Evolutionary conservation across 2,113 vertebrate species (phyloP), one percentile per base, ranked within the genome.

Genomic region (Maylandia zebra): DNA sequence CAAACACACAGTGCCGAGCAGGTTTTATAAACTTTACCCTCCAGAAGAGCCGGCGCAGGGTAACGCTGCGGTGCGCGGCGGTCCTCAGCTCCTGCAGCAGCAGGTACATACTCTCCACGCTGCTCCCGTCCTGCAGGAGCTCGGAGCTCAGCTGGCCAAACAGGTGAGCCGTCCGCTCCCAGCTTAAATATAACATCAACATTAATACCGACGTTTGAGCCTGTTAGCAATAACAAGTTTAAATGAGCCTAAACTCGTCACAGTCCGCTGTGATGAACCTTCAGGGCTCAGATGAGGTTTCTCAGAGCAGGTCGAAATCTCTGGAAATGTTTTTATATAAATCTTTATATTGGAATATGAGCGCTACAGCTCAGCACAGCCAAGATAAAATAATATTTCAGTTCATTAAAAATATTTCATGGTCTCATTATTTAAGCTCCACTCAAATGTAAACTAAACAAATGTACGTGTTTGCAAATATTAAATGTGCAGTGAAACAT

Each of bases 31-130:
- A 1, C 8, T 92, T 94, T 89, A 97, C 96, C 93, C 92, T 96
- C 96, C 96, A 97, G 92, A 97, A 97, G 86, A 97, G 94, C 8
- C 86, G 85, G n/a, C 94, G 91, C 7, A 97, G 85, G 1, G 86
- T n/a, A 8, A 89, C 6, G 61, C 87, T 86, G 3, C 93, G 89
- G 5, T 92, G 94, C 1, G 96, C 94, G 0, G 95, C 94, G 0
- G 93, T 95, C 6, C 86, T 89, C 45, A 97, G 93, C 90, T 97
- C 96, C 92, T 96, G 96, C 81, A 97, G 87, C 61, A 97, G 91
- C 83, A 96, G 87, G 85, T 95, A 96, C 13, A 93, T 43, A 5
- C 82, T 89, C 90, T 96, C 96, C 90, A 95, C 27, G 1, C 87
- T 34, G 83, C 94, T 81, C 19, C 82, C 84, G 6, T 94, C 92